A percentile compares a stretch with the other conserved stretches of the same genome.
Conservation (phyloP, 2,113 vertebrate genomes). For the Falco punctatus region DNA sequence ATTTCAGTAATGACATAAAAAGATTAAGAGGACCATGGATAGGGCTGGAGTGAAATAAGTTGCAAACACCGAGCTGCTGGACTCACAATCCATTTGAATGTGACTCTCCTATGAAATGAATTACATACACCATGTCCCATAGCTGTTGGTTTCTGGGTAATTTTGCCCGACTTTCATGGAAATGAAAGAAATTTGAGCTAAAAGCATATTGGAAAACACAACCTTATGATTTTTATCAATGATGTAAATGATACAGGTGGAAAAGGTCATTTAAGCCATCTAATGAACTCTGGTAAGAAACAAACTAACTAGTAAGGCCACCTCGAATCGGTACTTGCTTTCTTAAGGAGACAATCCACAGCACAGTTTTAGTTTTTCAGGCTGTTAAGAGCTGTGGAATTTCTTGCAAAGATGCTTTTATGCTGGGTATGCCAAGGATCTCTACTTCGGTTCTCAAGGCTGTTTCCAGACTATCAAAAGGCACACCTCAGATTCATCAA, state of each 20-base stretch:
- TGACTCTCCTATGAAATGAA: neutral
- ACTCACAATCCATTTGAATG: neutral
- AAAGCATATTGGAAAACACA: neutral
- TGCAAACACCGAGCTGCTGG: neutral
- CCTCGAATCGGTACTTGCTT: neutral
- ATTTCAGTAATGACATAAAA: neutral
- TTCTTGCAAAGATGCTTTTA: neutral
- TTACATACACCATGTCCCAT: neutral
- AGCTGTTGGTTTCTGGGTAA: neutral
- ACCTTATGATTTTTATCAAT: neutral
- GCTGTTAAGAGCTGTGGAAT: neutral
- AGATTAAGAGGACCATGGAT: neutral
- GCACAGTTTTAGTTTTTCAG: neutral
- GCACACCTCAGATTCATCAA: neutral
- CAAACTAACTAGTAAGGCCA: neutral
- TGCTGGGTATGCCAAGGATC: neutral
- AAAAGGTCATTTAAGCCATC: neutral
- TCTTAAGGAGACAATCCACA: neutral
- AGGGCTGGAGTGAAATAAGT: neutral
- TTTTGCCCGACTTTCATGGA: neutral
- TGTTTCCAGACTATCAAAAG: neutral
- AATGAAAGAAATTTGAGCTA: neutral
- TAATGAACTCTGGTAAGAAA: neutral
- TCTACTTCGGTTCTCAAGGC: neutral
- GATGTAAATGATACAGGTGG: neutral